Base-by-base conservation (phyloP, 2,888 invertebrate species). In the Scaeva pyrastri region DNA sequence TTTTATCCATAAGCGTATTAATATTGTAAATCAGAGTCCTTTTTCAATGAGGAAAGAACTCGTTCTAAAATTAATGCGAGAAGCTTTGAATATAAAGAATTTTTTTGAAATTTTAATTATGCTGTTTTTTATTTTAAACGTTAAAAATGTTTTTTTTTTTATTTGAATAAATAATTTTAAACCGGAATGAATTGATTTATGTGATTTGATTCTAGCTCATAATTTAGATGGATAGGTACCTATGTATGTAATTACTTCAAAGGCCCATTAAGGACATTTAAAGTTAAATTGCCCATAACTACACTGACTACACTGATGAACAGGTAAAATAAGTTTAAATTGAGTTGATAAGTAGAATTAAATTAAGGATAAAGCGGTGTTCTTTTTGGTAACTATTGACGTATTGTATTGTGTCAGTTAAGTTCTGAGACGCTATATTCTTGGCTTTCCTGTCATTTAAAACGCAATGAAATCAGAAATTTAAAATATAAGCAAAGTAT, bases 1-100 rank as follows among this genome's bases (percentile, higher is more conserved):
- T 23, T 52, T 36, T 21, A 68, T 68, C 36, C 68, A 52, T 52
- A 48, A 66, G 66, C 19, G 62, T 62, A 56, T 56, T 56, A 56
- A 56, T 56, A 62, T 48, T 48, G 31, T 60, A 39, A 60, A 60
- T 66, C 31, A 31, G 62, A 62, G 48, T 66, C 31, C 66, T 66
- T 66, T 31, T 48, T 66, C 19, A 48, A 48, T 36, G 66, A 48
- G 1, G 6, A 39, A 0, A 31, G 1, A 36, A 66, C 48, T 36
- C 0, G 48, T 66, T 64, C 31, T 62, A 2, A 8, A 2, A 26
- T 23, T 23, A 64, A 19, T 58, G 45, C 16, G 11, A 43, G 26
- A 16, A 31, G n/a, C 5, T 23, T 2, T 45, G 12, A 45, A n/a
- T n/a, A n/a, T 62, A 41, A 0, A n/a, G 14, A 23, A 26, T 45